phyloP scores from a whole-genome alignment of 1,140 invertebrate species.

The Rhopalosiphum padi region DNA sequence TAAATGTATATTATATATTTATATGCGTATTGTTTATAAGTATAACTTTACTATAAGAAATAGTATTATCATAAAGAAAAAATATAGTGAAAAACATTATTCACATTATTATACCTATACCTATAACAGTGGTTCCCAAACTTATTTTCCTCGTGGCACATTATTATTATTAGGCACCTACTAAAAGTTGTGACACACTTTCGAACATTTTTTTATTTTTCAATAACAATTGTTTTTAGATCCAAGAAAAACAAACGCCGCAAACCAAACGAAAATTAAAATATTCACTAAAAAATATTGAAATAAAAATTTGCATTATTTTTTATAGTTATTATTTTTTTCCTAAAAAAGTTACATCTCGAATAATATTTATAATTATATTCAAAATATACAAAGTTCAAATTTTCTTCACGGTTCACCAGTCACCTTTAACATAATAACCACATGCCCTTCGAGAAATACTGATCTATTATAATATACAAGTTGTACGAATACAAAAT shows the following conservation, averaged over 20 bases:
- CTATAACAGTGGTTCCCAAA: background rate
- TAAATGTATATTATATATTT: too few species aligned
- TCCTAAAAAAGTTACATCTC: background rate
- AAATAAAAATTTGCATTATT: background rate
- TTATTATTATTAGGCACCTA: background rate
- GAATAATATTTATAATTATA: background rate
- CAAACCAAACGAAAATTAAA: background rate
- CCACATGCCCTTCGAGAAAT: background rate
- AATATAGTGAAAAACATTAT: background rate
- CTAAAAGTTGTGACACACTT: background rate
- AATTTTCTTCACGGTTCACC: too few species aligned
- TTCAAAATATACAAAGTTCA: background rate
- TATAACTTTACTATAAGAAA: background rate
- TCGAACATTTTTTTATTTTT: background rate
- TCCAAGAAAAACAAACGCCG: background rate
- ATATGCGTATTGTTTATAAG: too few species aligned
- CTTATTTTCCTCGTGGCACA: background rate
- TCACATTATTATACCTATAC: background rate
- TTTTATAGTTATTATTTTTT: background rate
- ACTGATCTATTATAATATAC: background rate
- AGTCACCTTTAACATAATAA: background rate
- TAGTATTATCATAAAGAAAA: background rate
- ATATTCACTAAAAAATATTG: background rate
- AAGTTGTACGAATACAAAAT: background rate
- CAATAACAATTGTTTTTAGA: background rate